phyloP scores from a whole-genome alignment of 2,113 vertebrate genomes.

The Cololabis saira region DNA sequence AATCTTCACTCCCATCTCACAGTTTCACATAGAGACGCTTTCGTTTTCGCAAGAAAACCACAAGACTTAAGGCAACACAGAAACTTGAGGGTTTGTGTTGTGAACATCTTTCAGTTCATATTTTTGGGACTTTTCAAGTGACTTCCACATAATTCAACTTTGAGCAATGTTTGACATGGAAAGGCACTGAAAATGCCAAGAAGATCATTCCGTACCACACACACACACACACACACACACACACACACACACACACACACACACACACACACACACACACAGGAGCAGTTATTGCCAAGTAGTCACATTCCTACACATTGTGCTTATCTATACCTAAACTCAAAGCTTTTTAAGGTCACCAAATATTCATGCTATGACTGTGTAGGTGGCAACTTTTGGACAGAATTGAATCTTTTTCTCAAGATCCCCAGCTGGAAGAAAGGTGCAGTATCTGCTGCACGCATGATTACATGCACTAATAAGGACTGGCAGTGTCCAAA shows the following conservation, averaged over 20 bases:
- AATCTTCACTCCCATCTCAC: constrained; percentile 8
- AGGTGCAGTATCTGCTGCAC: constrained; percentile 7
- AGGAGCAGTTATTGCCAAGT: constrained; percentile 54
- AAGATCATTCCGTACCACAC: constrained; percentile 9
- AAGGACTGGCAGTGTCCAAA: not conserved
- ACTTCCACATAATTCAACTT: constrained; percentile 11
- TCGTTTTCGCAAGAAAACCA: constrained; percentile 23
- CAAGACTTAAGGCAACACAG: not conserved
- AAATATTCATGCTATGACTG: constrained; percentile 9
- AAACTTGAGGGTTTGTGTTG: not conserved
- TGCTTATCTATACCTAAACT: constrained; percentile 3
- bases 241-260: constrained; percentile 1
- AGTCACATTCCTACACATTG: constrained; percentile 26
- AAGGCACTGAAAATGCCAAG: constrained; percentile 19
- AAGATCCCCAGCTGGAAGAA: constrained; percentile 22
- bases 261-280: constrained; percentile 1
- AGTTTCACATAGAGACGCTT: constrained; percentile 23
- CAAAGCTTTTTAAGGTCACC: constrained; percentile 22
- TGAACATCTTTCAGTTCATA: not conserved
- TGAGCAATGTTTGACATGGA: constrained; percentile 13
- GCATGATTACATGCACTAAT: constrained; percentile 10
- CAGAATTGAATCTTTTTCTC: constrained; percentile 11
- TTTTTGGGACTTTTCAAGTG: not conserved
- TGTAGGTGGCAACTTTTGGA: constrained; percentile 16
- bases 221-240: not conserved